Base-by-base conservation (phyloP, 2,113 vertebrate species). In the Trachemys scripta region DNA sequence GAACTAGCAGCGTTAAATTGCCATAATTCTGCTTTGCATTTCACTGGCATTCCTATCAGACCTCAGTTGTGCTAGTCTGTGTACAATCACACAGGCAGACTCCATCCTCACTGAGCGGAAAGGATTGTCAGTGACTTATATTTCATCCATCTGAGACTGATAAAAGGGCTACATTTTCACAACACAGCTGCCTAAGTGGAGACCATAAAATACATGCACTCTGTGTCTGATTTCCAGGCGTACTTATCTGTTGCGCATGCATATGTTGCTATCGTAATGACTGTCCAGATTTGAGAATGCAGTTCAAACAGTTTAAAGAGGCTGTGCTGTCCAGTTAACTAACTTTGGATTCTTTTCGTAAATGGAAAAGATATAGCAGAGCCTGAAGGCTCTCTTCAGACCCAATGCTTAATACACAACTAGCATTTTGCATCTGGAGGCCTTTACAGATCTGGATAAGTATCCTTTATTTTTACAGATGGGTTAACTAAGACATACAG, bases 201-300 rank as follows among this genome's bases (percentile, higher is more conserved):
- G 13, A 10, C 35, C 78, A 35, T 25, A 1, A 38, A 72, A 38
- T 72, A 72, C 19, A 38, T 17, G 8, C 0, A 1, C 27, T 2
- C 25, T 4, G 13, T 78, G 42, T 16, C 50, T 22, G 2, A 5
- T 45, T 20, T 42, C 42, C 92, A 83, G 50, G 22, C 0, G 16
- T 85, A 82, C 59, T 53, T 93, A 56, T 81, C 89, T 22, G 19
- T 5, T 29, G 13, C 65, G 59, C 16, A 35, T 57, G 54, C 65
- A 12, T n/a, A 38, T 35, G 31, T 80, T 4, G 1, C 42, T 2
- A 10, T 3, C 5, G 62, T 0, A 1, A 2, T 69, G 78, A 65
- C 57, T 85, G 85, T 5, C 42, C 19, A 29, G 54, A n/a, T 0
- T 0, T 2, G 47, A 84, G 81, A 8, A 22, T 31, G 45, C 42